phyloP scores from a whole-genome alignment of 2,888 invertebrate genomes.

The Onthophagus sagittarius region DNA sequence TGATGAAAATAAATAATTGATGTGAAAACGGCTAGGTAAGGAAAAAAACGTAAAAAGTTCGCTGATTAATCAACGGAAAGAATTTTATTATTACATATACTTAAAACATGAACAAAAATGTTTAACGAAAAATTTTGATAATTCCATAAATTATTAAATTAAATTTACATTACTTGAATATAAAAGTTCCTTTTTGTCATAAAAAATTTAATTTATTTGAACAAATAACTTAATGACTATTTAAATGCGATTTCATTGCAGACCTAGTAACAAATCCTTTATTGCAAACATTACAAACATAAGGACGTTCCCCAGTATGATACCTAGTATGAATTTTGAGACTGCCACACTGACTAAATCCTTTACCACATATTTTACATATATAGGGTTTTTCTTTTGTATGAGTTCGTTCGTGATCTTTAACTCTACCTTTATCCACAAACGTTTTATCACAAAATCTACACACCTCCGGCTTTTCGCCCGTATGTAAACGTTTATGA shows the following conservation, averaged over 20 bases:
- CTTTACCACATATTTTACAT: conserved; percentile 54
- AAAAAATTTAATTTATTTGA: neutral
- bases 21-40: too few relatives aligned
- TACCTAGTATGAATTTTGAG: conserved; percentile 51
- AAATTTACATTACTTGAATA: neutral
- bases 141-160: too few relatives aligned
- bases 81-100: too few relatives aligned
- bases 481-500: conserved; percentile 30
- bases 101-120: too few relatives aligned
- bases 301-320: conserved; percentile 53
- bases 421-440: conserved; percentile 50
- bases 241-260: conserved; percentile 51
- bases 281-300: conserved; percentile 52
- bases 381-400: conserved; percentile 46
- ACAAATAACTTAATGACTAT: conserved; percentile 22
- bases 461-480: conserved; percentile 53
- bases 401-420: conserved; percentile 33
- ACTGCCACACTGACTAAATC: conserved; percentile 52
- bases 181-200: neutral
- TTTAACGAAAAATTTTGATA: too few relatives aligned
- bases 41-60: too few relatives aligned
- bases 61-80: neutral
- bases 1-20: too few relatives aligned
- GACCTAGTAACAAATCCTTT: conserved; percentile 53
- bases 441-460: conserved; percentile 54